Conservation (phyloP, 2,797 vertebrate genomes). For the Staurois parvus region DNA sequence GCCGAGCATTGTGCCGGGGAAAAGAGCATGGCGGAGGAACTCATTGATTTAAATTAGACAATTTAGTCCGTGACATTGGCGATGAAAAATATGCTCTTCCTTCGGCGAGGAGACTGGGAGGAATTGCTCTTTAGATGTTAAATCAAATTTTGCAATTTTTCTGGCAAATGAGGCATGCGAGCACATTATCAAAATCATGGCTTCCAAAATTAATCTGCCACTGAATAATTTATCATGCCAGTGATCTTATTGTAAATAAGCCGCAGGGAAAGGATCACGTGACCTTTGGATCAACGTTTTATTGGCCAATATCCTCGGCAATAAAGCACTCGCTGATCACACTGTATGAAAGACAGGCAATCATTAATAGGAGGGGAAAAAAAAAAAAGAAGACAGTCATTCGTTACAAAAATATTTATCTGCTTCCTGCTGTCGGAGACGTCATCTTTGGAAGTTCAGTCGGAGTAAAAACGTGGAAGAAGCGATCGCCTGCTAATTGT, state of each 20-base stretch:
- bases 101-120: slow-evolving; percentile 51
- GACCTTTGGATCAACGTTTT: slow-evolving; percentile 4
- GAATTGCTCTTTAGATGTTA: slow-evolving; percentile 59
- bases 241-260: slow-evolving; percentile 60
- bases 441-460: slow-evolving; percentile 19
- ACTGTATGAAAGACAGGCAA: slow-evolving; percentile 30
- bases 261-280: slow-evolving; percentile 37
- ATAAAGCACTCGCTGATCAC: slow-evolving; percentile 45
- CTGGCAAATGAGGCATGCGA: slow-evolving; percentile 60
- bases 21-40: slow-evolving; percentile 23
- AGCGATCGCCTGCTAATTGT: background rate
- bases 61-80: slow-evolving; percentile 58
- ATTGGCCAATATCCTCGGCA: slow-evolving; percentile 28
- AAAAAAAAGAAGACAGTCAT: background rate
- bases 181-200: slow-evolving; percentile 62
- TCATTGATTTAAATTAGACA: slow-evolving; percentile 61
- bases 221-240: slow-evolving; percentile 58
- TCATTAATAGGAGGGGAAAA: slow-evolving; percentile 8
- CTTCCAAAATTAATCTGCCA: slow-evolving; percentile 62
- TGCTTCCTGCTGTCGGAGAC: slow-evolving; percentile 5
- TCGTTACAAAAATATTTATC: slow-evolving; percentile 25
- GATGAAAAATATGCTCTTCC: slow-evolving; percentile 52
- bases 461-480: background rate
- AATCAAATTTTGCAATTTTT: slow-evolving; percentile 63
- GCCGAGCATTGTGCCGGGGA: slow-evolving; percentile 37